phyloP scores from a whole-genome alignment of 2,888 invertebrate genomes.

The Cataglyphis livida region DNA sequence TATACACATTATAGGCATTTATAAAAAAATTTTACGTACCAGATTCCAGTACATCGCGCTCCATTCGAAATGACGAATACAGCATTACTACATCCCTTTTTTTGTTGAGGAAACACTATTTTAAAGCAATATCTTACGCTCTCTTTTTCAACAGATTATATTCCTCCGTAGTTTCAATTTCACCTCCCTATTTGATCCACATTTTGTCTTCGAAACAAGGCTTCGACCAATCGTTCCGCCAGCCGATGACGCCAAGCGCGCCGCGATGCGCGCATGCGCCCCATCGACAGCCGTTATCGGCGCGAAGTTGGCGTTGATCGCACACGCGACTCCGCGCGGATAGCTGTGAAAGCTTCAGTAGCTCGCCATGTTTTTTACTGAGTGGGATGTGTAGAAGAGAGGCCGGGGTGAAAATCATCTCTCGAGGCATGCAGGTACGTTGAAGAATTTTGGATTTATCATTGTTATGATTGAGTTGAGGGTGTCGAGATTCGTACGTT shows the following conservation, averaged over 20 bases:
- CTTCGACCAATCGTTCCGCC: neutral
- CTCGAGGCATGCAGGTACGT: slow-evolving; percentile 85
- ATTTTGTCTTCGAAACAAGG: neutral
- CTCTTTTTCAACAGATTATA: neutral
- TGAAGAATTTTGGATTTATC: slow-evolving; percentile 52
- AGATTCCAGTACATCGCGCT: neutral
- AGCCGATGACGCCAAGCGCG: neutral
- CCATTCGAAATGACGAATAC: neutral
- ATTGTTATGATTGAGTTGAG: neutral
- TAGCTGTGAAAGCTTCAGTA: slow-evolving; percentile 75
- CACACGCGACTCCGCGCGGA: neutral
- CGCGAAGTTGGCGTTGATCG: neutral
- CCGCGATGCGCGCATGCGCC: neutral
- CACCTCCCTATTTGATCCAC: neutral
- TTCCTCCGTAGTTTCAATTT: neutral
- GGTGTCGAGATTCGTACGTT: neutral
- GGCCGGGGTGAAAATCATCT: slow-evolving; percentile 86
- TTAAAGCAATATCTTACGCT: neutral
- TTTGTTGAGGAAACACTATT: neutral
- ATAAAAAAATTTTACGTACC: neutral
- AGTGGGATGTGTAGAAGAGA: slow-evolving; percentile 88
- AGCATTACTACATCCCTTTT: neutral
- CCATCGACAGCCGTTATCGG: neutral
- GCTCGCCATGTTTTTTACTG: slow-evolving; percentile 93
- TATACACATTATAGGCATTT: neutral